Conservation (phyloP, 2,888 invertebrate genomes). For the Glyphotaelius pellucidus region DNA sequence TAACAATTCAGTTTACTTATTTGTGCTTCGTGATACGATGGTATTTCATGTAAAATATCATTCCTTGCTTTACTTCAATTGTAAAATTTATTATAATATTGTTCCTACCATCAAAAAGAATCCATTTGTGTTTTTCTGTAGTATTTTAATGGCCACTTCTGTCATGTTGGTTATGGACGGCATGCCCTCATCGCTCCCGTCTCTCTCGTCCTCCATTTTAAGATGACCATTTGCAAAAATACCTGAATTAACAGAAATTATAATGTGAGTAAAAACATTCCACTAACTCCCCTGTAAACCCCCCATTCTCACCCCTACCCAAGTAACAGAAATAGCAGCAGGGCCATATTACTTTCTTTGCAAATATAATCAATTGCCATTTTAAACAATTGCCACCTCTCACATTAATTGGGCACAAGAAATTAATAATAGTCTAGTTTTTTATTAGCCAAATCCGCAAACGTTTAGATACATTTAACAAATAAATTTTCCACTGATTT, state of each 20-base stretch:
- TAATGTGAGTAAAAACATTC: neutral
- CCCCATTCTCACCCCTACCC: no score
- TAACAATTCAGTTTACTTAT: neutral
- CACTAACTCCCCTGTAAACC: neutral
- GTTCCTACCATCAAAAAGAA: slow-evolving; percentile 85
- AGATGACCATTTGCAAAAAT: slow-evolving; percentile 90
- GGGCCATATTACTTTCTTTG: neutral
- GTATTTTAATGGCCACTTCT: slow-evolving; percentile 83
- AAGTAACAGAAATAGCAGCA: neutral
- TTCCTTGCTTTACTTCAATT: neutral
- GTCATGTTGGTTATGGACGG: slow-evolving; percentile 91
- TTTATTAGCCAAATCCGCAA: neutral
- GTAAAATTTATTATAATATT: neutral
- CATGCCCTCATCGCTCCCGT: slow-evolving; percentile 81
- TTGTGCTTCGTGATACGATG: no score
- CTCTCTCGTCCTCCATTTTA: slow-evolving; percentile 84
- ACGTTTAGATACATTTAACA: neutral
- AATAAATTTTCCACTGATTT: neutral
- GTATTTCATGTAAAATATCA: no score
- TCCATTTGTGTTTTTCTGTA: slow-evolving; percentile 81
- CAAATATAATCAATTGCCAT: neutral
- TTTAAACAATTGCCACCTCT: neutral
- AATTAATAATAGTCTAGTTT: no score
- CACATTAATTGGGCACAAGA: no score
- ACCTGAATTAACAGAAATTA: slow-evolving; percentile 73